A percentile compares a stretch with the other conserved stretches of the same genome.
These are phyloP conservation scores for Clupea harengus DNA, from an alignment of 2,113 vertebrate species.

Conservation along the genomic window DNA sequence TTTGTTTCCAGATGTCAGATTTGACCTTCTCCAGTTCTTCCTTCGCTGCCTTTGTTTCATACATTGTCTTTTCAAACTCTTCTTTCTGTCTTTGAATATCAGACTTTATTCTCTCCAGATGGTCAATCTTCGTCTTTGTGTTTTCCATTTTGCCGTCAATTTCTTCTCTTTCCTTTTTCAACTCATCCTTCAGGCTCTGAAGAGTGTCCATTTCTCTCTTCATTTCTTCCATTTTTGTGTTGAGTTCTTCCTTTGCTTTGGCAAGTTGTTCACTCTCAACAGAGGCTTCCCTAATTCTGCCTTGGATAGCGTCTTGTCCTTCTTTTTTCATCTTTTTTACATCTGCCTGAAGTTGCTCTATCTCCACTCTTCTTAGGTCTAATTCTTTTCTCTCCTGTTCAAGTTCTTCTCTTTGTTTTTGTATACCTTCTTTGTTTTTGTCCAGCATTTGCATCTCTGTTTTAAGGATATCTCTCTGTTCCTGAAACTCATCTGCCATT, in stretches of 20 bases:
- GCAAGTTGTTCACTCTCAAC: background rate
- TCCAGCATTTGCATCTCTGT: conserved; percentile 21
- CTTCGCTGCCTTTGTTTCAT: background rate
- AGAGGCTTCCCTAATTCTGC: background rate
- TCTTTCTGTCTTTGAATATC: conserved; percentile 22
- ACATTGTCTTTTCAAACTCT: background rate
- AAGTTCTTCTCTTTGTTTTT: background rate
- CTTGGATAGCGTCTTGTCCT: background rate
- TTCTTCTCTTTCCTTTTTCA: conserved; percentile 27
- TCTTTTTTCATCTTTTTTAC: conserved; percentile 9
- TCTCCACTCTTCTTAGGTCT: background rate
- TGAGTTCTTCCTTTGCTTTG: background rate
- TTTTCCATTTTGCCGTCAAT: conserved; percentile 22
- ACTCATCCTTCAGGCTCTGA: background rate
- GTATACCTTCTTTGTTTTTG: conserved; percentile 24
- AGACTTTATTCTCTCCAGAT: conserved; percentile 17
- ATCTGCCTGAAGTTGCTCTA: conserved; percentile 1
- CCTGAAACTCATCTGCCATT: background rate
- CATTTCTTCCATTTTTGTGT: conserved; percentile 1
- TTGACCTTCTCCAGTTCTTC: conserved; percentile 16
- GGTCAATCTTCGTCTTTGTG: background rate
- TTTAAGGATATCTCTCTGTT: background rate
- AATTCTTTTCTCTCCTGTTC: conserved; percentile 9
- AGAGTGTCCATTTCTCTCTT: background rate
- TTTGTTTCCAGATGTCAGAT: conserved; percentile 11